Conservation (phyloP, 1,140 invertebrate genomes). For the Andricus grossulariae region DNA sequence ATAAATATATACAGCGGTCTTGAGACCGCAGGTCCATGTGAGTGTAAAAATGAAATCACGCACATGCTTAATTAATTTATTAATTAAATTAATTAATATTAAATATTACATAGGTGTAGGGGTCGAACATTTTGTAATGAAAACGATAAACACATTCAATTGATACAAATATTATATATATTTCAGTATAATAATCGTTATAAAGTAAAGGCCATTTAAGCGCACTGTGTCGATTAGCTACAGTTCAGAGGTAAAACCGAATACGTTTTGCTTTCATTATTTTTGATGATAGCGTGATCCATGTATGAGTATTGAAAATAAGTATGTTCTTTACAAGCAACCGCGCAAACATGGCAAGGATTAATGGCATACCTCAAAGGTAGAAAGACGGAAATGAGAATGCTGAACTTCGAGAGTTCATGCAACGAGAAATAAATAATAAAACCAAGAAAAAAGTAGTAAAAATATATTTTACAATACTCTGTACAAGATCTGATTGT, state of each 20-base stretch:
- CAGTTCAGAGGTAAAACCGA: slow-evolving; percentile 58
- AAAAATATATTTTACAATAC: slow-evolving; percentile 73
- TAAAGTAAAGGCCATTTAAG: slow-evolving; percentile 64
- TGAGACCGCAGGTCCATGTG: too few species aligned
- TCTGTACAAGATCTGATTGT: slow-evolving; percentile 68
- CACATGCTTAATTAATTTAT: too few species aligned
- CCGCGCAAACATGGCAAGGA: slow-evolving; percentile 68
- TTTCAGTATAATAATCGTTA: slow-evolving; percentile 65
- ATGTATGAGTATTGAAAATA: slow-evolving; percentile 67
- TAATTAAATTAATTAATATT: too few species aligned
- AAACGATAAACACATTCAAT: slow-evolving; percentile 30
- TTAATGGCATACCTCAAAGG: slow-evolving; percentile 66
- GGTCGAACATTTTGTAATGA: not conserved
- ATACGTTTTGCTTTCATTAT: slow-evolving; percentile 44
- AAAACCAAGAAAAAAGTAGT: slow-evolving; percentile 61
- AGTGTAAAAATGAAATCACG: too few species aligned
- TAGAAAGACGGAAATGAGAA: slow-evolving; percentile 48
- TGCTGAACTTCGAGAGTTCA: slow-evolving; percentile 39
- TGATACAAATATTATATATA: slow-evolving; percentile 68
- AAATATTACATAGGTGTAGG: too few species aligned
- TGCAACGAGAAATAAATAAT: slow-evolving; percentile 68
- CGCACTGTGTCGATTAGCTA: slow-evolving; percentile 56
- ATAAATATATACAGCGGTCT: too few species aligned
- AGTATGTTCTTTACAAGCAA: slow-evolving; percentile 56
- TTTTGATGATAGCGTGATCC: slow-evolving; percentile 50